Percentiles rank a stretch among this genome's conserved stretches.
Conservation (phyloP, 2,888 invertebrate genomes). For the Calameuta filiformis region DNA sequence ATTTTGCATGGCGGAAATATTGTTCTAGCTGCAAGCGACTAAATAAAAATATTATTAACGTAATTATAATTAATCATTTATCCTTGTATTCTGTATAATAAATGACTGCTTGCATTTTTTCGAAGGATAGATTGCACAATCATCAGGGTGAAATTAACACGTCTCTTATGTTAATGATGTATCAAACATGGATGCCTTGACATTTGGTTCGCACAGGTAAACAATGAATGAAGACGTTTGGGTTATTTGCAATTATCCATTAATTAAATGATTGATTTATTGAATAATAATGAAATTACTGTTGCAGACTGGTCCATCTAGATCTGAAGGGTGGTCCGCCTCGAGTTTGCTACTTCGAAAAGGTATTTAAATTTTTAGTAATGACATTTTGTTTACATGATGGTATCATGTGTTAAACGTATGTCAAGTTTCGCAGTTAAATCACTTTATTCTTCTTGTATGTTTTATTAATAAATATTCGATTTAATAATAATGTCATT, state of each 20-base stretch:
- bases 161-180: constrained; percentile 16
- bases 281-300: constrained; percentile 33
- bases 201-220: constrained; percentile 68
- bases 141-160: neutral
- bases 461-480: neutral
- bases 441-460: neutral
- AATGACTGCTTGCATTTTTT: neutral
- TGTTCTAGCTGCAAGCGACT: neutral
- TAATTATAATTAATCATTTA: neutral
- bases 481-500: neutral
- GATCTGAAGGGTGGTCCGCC: constrained; percentile 83
- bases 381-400: constrained; percentile 16
- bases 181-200: constrained; percentile 66
- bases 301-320: constrained; percentile 73
- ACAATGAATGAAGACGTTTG: constrained; percentile 31
- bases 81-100: neutral
- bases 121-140: constrained; percentile 5
- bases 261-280: constrained; percentile 16
- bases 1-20: neutral
- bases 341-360: constrained; percentile 71
- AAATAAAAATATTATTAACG: neutral
- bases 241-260: constrained; percentile 6
- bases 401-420: neutral
- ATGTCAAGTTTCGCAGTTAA: neutral
- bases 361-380: constrained; percentile 60